Evolutionary conservation across 2,888 invertebrate genomes (phyloP).

Genomic region (Agapetus fuscipes): DNA sequence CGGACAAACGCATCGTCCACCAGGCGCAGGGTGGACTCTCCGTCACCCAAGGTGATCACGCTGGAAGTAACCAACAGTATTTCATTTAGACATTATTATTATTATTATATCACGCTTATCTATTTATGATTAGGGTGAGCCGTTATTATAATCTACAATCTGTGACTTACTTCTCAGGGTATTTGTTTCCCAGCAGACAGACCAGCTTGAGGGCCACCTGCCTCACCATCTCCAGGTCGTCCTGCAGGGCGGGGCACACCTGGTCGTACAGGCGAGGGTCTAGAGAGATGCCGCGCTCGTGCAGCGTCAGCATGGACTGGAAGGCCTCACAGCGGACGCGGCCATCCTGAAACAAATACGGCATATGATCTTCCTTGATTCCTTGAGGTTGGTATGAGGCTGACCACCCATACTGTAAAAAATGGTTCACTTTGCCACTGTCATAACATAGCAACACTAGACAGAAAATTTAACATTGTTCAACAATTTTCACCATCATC

Average conservation of each 20-base stretch:
- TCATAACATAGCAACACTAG: no score
- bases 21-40: slow-evolving; percentile 76
- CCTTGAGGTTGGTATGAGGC: no score
- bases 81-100: no score
- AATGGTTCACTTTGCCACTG: no score
- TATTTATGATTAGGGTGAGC: no score
- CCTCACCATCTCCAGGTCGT: slow-evolving; percentile 91
- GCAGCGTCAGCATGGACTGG: slow-evolving; percentile 72
- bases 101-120: no score
- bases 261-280: slow-evolving; percentile 57
- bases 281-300: slow-evolving; percentile 73
- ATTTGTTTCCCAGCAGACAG: slow-evolving; percentile 75
- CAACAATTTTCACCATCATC: no score
- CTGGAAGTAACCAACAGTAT: slow-evolving; percentile 42
- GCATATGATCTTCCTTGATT: no score
- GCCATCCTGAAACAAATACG: slow-evolving; percentile 58
- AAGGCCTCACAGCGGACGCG: slow-evolving; percentile 85
- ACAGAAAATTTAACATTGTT: no score
- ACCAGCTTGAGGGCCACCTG: slow-evolving; percentile 78
- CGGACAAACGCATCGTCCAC: slow-evolving; percentile 95
- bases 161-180: slow-evolving; percentile 77
- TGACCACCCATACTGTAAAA: no score
- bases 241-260: slow-evolving; percentile 68
- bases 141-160: no score
- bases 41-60: slow-evolving; percentile 57